Evolutionary conservation across 2,888 invertebrate genomes (phyloP), one percentile per base, ranked within the genome.

Genomic region (Tenthredo scrophulariae): DNA sequence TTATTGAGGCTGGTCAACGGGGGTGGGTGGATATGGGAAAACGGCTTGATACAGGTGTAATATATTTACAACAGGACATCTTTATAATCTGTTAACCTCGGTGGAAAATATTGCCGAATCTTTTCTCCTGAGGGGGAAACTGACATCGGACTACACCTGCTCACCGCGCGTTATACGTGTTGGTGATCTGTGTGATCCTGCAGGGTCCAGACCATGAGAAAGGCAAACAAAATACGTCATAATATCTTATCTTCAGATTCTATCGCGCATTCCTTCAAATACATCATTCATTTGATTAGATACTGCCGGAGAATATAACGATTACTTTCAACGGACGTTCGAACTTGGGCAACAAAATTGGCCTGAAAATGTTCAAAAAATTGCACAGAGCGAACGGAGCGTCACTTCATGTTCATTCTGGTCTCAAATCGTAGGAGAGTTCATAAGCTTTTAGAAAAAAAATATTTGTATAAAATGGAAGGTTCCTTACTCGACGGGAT

Each of bases 51-150:
- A 90, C 92, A 92, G 92, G 93, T 92, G 92, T 89, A 90, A 90
- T 90, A 89, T 89, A 89, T 90, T 89, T 90, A 88, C 89, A 84
- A 86, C 86, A 85, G 88, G 91, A 92, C 91, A 89, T 92, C 92
- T 91, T 91, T 91, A 92, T 91, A 92, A 92, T 91, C 90, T 90
- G 90, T 90, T 91, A 89, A 91, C 89, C 89, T 86, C 86, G 86
- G 88, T 88, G 88, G 89, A 90, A 90, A 90, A 90, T 87, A 88
- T 86, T 85, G 86, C 86, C 50, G 58, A 29, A 40, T 40, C n/a
- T 65, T 37, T 37, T 65, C n/a, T 33, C 33, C 22, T 5, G 26
- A 43, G 72, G 72, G 72, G 37, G 37, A 70, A 62, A 62, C 22
- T 9, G 18, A 62, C 43, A 74, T 40, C 22, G 40, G 74, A 74